Evolutionary conservation across 2,113 vertebrate species (phyloP), one percentile per base, ranked within the genome.

Genomic region (Eclectus roratus): DNA sequence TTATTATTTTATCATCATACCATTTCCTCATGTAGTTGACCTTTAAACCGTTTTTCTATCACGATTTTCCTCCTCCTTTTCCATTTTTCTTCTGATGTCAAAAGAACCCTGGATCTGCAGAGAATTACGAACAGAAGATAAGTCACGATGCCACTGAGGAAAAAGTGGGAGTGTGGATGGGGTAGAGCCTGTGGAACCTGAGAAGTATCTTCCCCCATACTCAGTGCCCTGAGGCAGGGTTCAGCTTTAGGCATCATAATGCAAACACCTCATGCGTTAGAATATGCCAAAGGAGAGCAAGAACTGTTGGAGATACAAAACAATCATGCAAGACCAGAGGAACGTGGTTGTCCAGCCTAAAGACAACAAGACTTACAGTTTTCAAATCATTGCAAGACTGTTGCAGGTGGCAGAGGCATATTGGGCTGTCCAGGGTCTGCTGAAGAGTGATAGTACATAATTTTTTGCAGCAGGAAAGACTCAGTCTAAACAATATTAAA

Each of bases 151-250:
- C 8, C 1, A 2, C 39, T 4, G 24, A 39, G 39, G 63, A n/a
- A 55, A 11, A 46, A 15, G 68, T 2, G 1, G 24, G 49, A 3
- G 10, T 0, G 4, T 5, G 28, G 29, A 17, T 1, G 5, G 41
- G 20, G 50, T 37, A 43, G 35, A 43, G 35, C 86, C 49, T 3
- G 2, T 6, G 2, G 39, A 8, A n/a, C 39, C 56, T 24, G 21
- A 28, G 12, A 9, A 47, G 13, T 2, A 17, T 8, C 31, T 2
- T 27, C 37, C 60, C 43, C 15, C 11, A 44, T 2, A 44, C 49
- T 21, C 27, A 29, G 27, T 18, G 17, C 60, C 35, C 37, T 28
- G 35, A 33, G 2, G 23, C 52, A 17, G 80, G 0, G 28, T 39
- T 15, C 28, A 3, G 33, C 81, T 37, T 14, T 4, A 9, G 65